A percentile compares a stretch with the other conserved stretches of the same genome.
phyloP scores from a whole-genome alignment of 1,140 invertebrate genomes.

The Drosophila tropicalis region DNA sequence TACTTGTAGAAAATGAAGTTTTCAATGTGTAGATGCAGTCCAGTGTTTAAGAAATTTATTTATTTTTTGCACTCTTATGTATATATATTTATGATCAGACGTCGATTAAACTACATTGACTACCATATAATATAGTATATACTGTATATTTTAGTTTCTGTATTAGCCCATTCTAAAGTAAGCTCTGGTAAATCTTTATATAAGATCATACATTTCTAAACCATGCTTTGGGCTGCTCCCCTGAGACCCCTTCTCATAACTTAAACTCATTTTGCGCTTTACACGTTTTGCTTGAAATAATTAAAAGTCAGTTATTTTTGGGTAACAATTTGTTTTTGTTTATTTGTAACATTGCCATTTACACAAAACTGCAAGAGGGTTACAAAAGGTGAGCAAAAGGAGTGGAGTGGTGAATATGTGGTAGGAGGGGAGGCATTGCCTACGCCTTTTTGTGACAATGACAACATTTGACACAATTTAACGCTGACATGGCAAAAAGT shows the following conservation, averaged over 20 bases:
- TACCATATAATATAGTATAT: no score
- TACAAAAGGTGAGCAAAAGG: not conserved
- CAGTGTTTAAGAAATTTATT: no score
- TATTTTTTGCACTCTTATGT: no score
- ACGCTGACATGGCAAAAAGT: constrained; percentile 56
- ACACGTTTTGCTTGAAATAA: constrained; percentile 60
- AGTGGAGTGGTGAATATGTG: not conserved
- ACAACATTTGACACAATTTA: constrained; percentile 77
- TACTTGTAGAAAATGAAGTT: no score
- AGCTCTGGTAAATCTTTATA: not conserved
- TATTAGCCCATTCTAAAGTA: not conserved
- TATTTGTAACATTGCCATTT: constrained; percentile 69
- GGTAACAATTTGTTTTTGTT: constrained; percentile 31
- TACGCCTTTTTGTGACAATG: constrained; percentile 51
- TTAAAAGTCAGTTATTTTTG: constrained; percentile 55
- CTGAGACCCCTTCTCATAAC: no score
- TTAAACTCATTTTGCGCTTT: constrained; percentile 22
- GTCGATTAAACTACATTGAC: no score
- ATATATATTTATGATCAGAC: no score
- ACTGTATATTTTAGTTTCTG: not conserved
- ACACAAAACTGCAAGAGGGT: constrained; percentile 25
- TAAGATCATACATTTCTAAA: constrained; percentile 1
- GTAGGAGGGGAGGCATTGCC: constrained; percentile 16
- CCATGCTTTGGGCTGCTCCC: not conserved
- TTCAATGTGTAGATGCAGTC: no score